Base-by-base conservation (phyloP, 2,888 invertebrate species). In the Pelosia muscerda region DNA sequence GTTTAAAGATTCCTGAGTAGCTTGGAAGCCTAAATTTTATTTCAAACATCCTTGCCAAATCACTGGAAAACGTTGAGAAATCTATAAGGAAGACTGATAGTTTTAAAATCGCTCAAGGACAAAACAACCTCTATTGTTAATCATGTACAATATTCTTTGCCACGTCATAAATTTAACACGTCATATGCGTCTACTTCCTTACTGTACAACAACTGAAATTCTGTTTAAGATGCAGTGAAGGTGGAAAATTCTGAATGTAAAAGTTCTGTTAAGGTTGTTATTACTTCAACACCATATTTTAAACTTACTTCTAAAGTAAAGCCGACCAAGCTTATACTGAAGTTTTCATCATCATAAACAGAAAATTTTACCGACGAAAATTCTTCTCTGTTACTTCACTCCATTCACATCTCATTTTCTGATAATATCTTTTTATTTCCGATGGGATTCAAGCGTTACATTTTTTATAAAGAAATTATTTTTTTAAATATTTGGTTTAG, bases 351-450 rank as follows among this genome's bases (percentile, higher is more conserved):
- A 49, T 61, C 42, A 49, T 61, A 61, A 49, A 61, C 59, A 38
- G 59, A 38, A 34, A 59, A 59, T 34, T 8, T 34, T 15, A 31
- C 31, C 22, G 11, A 59, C 23, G 34, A 23, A 34, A 59, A 34
- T 23, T 15, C 34, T 34, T 23, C 34, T 38, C 22, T 8, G 38
- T 38, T 38, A 15, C 38, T 38, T 38, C 23, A 25, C 34, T 59
- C 38, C 34, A 22, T 61, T 61, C 61, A 61, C 49, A 26, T 10
- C 26, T 23, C 34, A 38, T 59, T 61, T 61, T 61, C 61, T 42
- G 61, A 61, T 61, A 49, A 61, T 26, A 61, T 61, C 61, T 61
- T 25, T 61, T 49, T 61, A 61, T 61, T 61, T 61, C 61, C 61
- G 61, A 9, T 8, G 59, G 59, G 23, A 59, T 59, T 59, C 34